Percentiles rank a stretch among this genome's conserved stretches.
These are phyloP conservation scores for Diorhabda elongata DNA, from an alignment of 1,140 invertebrate species.

Conservation along the genomic window DNA sequence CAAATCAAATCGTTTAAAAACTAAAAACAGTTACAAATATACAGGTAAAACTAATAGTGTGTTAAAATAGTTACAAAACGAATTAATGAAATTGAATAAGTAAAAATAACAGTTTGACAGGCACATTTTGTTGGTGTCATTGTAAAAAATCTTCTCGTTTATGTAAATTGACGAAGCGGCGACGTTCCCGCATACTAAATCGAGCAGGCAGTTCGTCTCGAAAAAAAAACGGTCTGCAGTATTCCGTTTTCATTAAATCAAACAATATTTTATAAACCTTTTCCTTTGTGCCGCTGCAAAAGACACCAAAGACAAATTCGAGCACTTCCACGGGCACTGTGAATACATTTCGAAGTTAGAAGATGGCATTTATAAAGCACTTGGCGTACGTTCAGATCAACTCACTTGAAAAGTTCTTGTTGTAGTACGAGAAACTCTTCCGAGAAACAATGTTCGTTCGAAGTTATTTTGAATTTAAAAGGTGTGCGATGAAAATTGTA, in stretches of 20 bases:
- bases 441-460: no score
- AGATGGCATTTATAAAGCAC: slow-evolving; percentile 32
- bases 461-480: no score
- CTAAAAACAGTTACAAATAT: no score
- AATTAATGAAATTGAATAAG: no score
- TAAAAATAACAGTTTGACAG: no score
- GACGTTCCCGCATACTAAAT: slow-evolving; percentile 12
- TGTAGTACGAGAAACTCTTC: no score
- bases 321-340: slow-evolving; percentile 27
- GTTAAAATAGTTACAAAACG: no score
- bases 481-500: no score
- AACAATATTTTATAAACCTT: slow-evolving; percentile 35
- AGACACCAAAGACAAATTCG: slow-evolving; percentile 32
- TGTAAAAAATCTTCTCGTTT: background rate
- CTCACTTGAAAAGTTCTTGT: no score
- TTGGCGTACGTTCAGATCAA: slow-evolving; percentile 16
- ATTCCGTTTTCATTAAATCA: slow-evolving; percentile 34
- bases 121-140: no score
- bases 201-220: slow-evolving; percentile 17
- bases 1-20: no score
- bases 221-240: slow-evolving; percentile 19
- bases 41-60: no score
- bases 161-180: background rate
- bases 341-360: slow-evolving; percentile 32
- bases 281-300: slow-evolving; percentile 27